phyloP scores from a whole-genome alignment of 2,113 vertebrate species.

The Psittacula cyanocephala region DNA sequence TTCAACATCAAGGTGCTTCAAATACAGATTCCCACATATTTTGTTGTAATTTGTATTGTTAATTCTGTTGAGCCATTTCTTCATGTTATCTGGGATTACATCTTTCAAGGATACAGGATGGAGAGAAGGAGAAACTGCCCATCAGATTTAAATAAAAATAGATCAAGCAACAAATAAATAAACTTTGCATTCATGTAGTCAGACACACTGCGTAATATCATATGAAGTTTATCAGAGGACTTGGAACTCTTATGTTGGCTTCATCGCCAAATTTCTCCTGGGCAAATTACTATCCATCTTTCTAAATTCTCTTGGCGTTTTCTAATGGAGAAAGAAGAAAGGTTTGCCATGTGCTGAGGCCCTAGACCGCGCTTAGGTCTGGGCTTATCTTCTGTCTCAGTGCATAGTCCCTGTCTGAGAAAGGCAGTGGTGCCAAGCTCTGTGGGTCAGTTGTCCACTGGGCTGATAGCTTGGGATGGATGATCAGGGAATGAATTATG shows the following conservation, averaged over 20 bases:
- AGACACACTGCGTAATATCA: background rate
- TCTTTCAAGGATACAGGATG: background rate
- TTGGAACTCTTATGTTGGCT: background rate
- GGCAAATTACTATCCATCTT: constrained; percentile 6
- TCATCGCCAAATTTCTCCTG: background rate
- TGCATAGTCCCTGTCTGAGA: background rate
- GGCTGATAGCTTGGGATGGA: background rate
- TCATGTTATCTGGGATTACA: background rate
- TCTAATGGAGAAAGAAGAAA: background rate
- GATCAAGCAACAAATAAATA: background rate
- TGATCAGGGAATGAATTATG: background rate
- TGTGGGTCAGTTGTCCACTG: accelerated
- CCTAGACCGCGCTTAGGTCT: background rate
- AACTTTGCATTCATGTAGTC: background rate
- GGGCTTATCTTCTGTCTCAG: background rate
- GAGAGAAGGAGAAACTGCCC: background rate
- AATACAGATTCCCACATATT: background rate
- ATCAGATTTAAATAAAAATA: background rate
- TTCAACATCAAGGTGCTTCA: background rate
- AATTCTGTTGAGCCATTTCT: background rate
- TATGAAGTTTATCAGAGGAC: constrained; percentile 14
- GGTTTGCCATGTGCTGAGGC: background rate
- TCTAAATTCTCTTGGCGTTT: constrained; percentile 5
- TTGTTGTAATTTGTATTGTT: background rate
- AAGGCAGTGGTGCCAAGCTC: accelerated